A percentile compares a stretch with the other conserved stretches of the same genome.
phyloP scores from a whole-genome alignment of 2,888 invertebrate genomes.

The Podotricha telesiphe region DNA sequence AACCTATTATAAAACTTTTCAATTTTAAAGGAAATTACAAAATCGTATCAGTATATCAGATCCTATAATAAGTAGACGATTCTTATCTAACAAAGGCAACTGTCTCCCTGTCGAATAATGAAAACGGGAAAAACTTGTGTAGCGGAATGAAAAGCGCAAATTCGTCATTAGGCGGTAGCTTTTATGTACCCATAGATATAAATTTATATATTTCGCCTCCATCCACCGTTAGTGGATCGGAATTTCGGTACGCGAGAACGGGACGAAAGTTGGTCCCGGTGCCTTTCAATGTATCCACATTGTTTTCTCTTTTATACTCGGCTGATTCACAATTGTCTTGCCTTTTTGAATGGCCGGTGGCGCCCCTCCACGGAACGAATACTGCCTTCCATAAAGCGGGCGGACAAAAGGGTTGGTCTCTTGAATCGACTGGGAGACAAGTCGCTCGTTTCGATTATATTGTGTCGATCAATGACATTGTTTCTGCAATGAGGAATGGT shows the following conservation, averaged over 20 bases:
- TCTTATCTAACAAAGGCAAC: conserved; percentile 75
- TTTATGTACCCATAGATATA: conserved; percentile 57
- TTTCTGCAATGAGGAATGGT: conserved; percentile 75
- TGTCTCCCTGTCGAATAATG: conserved; percentile 81
- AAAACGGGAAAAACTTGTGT: conserved; percentile 84
- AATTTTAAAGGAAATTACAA: conserved; percentile 43
- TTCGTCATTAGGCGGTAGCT: conserved; percentile 83
- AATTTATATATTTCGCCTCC: conserved; percentile 46
- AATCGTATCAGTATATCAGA: conserved; percentile 40
- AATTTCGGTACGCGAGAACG: conserved; percentile 55
- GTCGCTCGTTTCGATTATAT: conserved; percentile 81
- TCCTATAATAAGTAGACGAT: conserved; percentile 61
- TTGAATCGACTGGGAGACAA: conserved; percentile 80
- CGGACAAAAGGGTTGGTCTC: conserved; percentile 82
- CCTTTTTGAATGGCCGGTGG: conserved; percentile 79
- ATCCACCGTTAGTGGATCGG: conserved; percentile 10
- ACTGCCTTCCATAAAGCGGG: conserved; percentile 80
- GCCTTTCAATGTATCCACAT: no score
- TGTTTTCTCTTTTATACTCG: conserved; percentile 82
- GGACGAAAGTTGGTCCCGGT: conserved; percentile 78
- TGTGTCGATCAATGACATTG: conserved; percentile 81
- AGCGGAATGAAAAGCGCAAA: conserved; percentile 84
- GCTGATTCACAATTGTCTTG: conserved; percentile 83
- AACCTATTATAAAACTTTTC: not conserved
- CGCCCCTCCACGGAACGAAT: conserved; percentile 82